Conservation (phyloP, 92 coral and sea anemone species). For the Parazoanthus swiftii region DNA sequence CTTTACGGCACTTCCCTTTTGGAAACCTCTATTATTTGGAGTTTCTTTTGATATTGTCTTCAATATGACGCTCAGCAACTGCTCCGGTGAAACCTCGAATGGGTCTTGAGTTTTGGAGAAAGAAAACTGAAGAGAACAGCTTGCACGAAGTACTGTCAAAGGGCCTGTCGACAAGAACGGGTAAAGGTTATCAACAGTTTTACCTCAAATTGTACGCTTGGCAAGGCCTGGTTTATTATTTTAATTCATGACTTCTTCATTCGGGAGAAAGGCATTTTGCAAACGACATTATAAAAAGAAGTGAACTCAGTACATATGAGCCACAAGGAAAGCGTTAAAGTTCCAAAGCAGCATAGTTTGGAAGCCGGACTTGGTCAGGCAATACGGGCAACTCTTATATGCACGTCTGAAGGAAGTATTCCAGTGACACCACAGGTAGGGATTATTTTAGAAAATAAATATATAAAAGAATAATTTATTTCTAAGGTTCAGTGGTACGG, state of each 20-base stretch:
- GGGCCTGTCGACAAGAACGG: background rate
- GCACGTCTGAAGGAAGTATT: slow-evolving; percentile 67
- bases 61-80: slow-evolving; percentile 45
- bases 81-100: slow-evolving; percentile 71
- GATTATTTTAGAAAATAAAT: background rate
- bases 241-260: slow-evolving; percentile 23
- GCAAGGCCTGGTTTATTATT: background rate
- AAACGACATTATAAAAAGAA: background rate
- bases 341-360: slow-evolving; percentile 73
- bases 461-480: background rate
- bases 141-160: background rate
- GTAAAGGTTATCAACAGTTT: background rate
- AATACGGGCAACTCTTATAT: slow-evolving; percentile 69
- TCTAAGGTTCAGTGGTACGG: background rate
- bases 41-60: background rate
- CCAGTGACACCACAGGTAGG: slow-evolving; percentile 46
- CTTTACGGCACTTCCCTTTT: slow-evolving; percentile 5
- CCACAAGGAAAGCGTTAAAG: slow-evolving; percentile 63
- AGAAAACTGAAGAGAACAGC: slow-evolving; percentile 13
- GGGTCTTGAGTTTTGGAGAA: slow-evolving; percentile 48
- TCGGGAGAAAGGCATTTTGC: slow-evolving; percentile 15
- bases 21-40: background rate
- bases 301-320: slow-evolving; percentile 56
- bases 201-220: background rate
- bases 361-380: slow-evolving; percentile 87